Evolutionary conservation across 2,888 invertebrate genomes (phyloP).

Genomic region (Synanthedon vespiformis): DNA sequence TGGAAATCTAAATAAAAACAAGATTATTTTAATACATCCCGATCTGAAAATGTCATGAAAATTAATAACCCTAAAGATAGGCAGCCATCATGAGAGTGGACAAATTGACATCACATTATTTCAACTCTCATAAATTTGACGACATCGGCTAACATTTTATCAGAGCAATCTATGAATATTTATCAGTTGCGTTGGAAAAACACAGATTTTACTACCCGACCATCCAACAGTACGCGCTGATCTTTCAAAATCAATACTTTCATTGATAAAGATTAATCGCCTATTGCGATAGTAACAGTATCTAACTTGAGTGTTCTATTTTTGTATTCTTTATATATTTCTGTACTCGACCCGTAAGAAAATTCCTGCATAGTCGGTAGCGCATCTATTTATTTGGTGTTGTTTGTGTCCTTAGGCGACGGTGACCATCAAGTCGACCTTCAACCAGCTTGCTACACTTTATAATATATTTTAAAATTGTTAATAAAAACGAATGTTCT

Average conservation of each 20-base stretch:
- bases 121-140: not conserved
- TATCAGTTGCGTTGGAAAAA: constrained; percentile 50
- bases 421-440: not conserved
- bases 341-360: not conserved
- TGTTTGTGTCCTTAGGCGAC: not conserved
- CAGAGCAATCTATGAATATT: constrained; percentile 52
- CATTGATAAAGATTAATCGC: constrained; percentile 10
- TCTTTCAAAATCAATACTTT: constrained; percentile 23
- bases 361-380: not conserved
- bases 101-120: not conserved
- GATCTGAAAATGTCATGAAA: no score
- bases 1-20: constrained; percentile 29
- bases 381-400: not conserved
- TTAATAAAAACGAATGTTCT: constrained; percentile 37
- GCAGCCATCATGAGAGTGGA: not conserved
- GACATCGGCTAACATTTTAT: constrained; percentile 15
- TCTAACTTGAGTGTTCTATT: no score
- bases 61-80: no score
- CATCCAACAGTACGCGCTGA: constrained; percentile 7
- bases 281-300: no score
- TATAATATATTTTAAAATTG: not conserved
- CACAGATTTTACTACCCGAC: constrained; percentile 31
- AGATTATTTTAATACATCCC: not conserved
- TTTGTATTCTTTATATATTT: no score
- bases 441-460: not conserved